phyloP scores from a whole-genome alignment of 1,140 invertebrate genomes.

The Atopsyche davidsoni region DNA sequence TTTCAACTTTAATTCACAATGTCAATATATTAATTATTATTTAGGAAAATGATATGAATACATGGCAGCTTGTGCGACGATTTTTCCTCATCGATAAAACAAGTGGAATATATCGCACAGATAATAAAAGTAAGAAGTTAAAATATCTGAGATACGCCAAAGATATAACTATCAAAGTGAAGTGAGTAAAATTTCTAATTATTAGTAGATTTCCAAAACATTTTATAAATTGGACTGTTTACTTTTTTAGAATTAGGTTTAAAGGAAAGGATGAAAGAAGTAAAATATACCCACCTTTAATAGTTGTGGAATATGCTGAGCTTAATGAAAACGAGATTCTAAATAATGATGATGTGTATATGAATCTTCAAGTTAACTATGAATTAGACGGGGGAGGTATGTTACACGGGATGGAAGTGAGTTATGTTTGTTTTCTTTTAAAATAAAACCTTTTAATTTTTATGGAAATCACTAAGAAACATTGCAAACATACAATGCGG shows the following conservation, averaged over 20 bases:
- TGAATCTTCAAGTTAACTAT: slow-evolving; percentile 56
- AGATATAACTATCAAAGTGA: slow-evolving; percentile 35
- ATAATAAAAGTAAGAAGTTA: slow-evolving; percentile 32
- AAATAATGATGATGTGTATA: slow-evolving; percentile 39
- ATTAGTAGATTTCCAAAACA: not conserved
- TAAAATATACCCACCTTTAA: slow-evolving; percentile 54
- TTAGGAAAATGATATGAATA: slow-evolving; percentile 43
- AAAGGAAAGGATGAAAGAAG: slow-evolving; percentile 45
- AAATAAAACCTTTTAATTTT: too few relatives aligned
- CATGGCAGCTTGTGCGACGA: slow-evolving; percentile 54
- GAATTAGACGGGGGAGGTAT: slow-evolving; percentile 45
- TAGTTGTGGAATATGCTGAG: slow-evolving; percentile 52
- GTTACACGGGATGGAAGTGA: slow-evolving; percentile 48
- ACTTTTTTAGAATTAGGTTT: slow-evolving; percentile 43
- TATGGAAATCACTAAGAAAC: too few relatives aligned
- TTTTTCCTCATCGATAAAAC: slow-evolving; percentile 61
- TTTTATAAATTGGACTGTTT: not conserved
- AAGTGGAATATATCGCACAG: slow-evolving; percentile 38
- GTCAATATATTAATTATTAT: too few relatives aligned
- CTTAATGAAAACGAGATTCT: slow-evolving; percentile 43
- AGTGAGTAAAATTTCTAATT: slow-evolving; percentile 10
- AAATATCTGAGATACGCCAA: slow-evolving; percentile 43
- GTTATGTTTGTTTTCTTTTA: slow-evolving; percentile 17
- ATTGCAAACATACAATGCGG: too few relatives aligned
- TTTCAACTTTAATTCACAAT: too few relatives aligned